A percentile compares a stretch with the other conserved stretches of the same genome.
phyloP scores from a whole-genome alignment of 2,113 vertebrate species.

The Centrocercus urophasianus region DNA sequence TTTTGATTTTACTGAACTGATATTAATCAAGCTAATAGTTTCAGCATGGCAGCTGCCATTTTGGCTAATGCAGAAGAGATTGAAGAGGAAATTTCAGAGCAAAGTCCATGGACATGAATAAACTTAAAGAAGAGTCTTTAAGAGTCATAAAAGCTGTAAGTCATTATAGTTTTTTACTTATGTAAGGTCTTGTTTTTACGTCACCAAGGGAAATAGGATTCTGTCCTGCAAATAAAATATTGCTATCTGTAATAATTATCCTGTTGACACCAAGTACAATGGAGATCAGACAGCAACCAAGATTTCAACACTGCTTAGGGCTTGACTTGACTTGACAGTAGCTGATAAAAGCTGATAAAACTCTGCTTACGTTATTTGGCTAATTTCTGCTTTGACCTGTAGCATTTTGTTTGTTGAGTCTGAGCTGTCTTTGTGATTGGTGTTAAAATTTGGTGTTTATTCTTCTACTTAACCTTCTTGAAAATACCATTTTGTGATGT shows the following conservation, averaged over 20 bases:
- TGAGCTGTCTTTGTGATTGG: neutral
- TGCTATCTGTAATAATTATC: neutral
- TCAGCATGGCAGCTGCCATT: slow-evolving; percentile 35
- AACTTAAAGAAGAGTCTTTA: neutral
- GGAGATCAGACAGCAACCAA: neutral
- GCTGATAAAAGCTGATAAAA: slow-evolving; percentile 6
- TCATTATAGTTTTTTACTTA: neutral
- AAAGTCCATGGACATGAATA: neutral
- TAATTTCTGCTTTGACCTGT: neutral
- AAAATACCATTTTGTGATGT: neutral
- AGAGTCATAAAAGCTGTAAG: neutral
- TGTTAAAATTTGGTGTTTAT: neutral
- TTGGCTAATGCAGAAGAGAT: neutral
- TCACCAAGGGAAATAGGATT: neutral
- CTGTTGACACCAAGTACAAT: neutral
- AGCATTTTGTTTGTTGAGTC: neutral
- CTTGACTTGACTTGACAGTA: neutral
- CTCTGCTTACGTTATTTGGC: neutral
- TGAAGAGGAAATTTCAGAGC: neutral
- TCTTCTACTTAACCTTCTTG: neutral
- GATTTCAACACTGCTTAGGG: neutral
- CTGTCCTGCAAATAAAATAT: neutral
- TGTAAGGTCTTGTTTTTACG: neutral
- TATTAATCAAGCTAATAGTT: slow-evolving; percentile 29
- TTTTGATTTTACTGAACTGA: neutral